phyloP scores from a whole-genome alignment of 2,113 vertebrate genomes.

The Melanerpes formicivorus region DNA sequence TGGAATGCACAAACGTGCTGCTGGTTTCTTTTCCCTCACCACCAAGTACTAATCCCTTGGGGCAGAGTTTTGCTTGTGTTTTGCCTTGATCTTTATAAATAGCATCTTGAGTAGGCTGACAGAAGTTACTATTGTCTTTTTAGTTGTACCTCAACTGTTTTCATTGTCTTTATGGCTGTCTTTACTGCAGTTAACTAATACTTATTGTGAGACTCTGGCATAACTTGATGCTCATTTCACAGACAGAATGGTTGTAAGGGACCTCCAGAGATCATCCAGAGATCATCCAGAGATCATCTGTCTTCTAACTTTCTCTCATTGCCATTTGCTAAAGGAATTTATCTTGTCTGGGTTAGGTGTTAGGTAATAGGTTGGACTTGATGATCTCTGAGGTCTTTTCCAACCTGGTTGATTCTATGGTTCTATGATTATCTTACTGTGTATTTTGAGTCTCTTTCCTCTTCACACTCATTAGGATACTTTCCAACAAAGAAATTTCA shows the following conservation, averaged over 20 bases:
- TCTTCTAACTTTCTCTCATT: neutral
- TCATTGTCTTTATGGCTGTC: neutral
- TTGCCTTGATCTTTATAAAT: neutral
- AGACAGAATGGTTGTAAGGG: no score
- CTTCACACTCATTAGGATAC: neutral
- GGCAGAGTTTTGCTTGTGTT: neutral
- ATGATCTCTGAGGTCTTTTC: no score
- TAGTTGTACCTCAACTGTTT: neutral
- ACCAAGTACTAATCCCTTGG: neutral
- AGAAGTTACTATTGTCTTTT: neutral
- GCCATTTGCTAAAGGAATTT: neutral
- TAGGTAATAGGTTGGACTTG: no score
- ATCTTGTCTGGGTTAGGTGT: neutral
- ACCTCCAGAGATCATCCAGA: no score
- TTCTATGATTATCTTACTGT: neutral
- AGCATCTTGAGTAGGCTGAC: neutral
- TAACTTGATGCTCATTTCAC: neutral
- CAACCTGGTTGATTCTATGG: no score
- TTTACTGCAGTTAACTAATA: neutral
- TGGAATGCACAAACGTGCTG: slow-evolving; percentile 61
- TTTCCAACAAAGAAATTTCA: neutral
- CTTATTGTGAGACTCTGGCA: neutral
- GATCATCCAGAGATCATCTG: neutral
- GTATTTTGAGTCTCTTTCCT: neutral
- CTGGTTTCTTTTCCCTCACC: slow-evolving; percentile 30